phyloP scores from a whole-genome alignment of 2,888 invertebrate genomes.

The Epinotia demarniana region DNA sequence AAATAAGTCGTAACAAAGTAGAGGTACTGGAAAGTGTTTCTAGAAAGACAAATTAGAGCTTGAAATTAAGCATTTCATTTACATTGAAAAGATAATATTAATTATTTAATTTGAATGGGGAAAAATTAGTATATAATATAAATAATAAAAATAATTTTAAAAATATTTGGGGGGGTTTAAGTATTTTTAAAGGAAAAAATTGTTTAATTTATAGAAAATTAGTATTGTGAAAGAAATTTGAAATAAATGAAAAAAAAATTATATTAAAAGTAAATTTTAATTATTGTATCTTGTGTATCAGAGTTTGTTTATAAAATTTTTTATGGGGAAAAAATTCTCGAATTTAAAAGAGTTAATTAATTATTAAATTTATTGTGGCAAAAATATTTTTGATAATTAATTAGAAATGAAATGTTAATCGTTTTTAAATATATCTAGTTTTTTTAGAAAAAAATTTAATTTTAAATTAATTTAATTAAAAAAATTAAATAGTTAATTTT shows the following conservation, averaged over 20 bases:
- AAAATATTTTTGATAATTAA: conserved; percentile 86
- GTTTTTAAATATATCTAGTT: conserved; percentile 88
- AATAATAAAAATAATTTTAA: conserved; percentile 80
- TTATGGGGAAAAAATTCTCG: conserved; percentile 76
- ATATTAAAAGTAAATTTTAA: conserved; percentile 82
- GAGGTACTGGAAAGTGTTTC: conserved; percentile 90
- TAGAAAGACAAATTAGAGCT: conserved; percentile 87
- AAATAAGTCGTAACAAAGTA: conserved; percentile 94
- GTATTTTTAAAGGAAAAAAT: conserved; percentile 82
- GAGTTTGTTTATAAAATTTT: conserved; percentile 85
- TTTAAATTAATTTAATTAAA: conserved; percentile 79
- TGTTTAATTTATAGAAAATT: conserved; percentile 80
- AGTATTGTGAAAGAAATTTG: conserved; percentile 85
- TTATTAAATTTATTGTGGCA: conserved; percentile 84
- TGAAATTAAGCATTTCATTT: conserved; percentile 86
- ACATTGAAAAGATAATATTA: conserved; percentile 85
- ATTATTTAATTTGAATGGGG: conserved; percentile 71
- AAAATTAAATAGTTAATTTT: conserved; percentile 61
- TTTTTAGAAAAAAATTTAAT: conserved; percentile 85
- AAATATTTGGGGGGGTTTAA: conserved; percentile 69
- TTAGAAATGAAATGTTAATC: conserved; percentile 87
- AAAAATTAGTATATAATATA: conserved; percentile 65
- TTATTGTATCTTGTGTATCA: conserved; percentile 90
- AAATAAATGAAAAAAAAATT: conserved; percentile 80
- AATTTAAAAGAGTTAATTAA: conserved; percentile 86